Evolutionary conservation across 2,113 vertebrate species (phyloP).

Genomic region (Bombycilla garrulus): DNA sequence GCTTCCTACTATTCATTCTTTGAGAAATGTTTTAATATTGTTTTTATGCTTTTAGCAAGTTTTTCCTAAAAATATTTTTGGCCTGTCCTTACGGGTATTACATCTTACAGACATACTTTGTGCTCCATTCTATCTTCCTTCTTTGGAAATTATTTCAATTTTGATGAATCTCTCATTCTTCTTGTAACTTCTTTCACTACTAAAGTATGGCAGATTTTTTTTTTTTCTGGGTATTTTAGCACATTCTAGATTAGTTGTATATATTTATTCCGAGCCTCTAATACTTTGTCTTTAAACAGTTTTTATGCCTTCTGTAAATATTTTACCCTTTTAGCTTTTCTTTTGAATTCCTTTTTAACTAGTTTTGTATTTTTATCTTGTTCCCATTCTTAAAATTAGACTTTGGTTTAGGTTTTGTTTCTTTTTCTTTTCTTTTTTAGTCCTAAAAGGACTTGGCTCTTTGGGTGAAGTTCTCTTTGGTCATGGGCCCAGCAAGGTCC

Average conservation of each 20-base stretch:
- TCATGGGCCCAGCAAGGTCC: neutral
- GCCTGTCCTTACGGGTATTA: slow-evolving; percentile 13
- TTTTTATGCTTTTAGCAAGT: slow-evolving; percentile 43
- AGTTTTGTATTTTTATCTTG: slow-evolving; percentile 39
- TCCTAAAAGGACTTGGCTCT: neutral
- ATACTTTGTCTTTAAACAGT: slow-evolving; percentile 58
- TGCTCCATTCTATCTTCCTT: slow-evolving; percentile 47
- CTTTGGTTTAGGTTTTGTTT: neutral
- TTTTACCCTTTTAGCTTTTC: slow-evolving; percentile 43
- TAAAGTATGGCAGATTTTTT: slow-evolving; percentile 7
- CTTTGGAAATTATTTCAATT: slow-evolving; percentile 63
- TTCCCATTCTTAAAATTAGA: slow-evolving; percentile 50
- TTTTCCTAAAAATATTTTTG: slow-evolving; percentile 47
- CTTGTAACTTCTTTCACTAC: slow-evolving; percentile 31
- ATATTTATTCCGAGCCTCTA: slow-evolving; percentile 23
- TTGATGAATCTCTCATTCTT: slow-evolving; percentile 45
- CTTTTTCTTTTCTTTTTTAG: neutral
- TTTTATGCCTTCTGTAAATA: slow-evolving; percentile 55
- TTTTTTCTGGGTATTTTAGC: slow-evolving; percentile 39
- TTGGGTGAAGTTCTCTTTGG: neutral
- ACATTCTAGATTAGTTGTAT: slow-evolving; percentile 46
- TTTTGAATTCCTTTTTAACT: slow-evolving; percentile 53
- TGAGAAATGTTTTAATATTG: slow-evolving; percentile 32
- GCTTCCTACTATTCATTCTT: neutral
- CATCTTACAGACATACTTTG: slow-evolving; percentile 5